Conservation (phyloP, 2,797 vertebrate species). For the Toxotes lorentzi region DNA sequence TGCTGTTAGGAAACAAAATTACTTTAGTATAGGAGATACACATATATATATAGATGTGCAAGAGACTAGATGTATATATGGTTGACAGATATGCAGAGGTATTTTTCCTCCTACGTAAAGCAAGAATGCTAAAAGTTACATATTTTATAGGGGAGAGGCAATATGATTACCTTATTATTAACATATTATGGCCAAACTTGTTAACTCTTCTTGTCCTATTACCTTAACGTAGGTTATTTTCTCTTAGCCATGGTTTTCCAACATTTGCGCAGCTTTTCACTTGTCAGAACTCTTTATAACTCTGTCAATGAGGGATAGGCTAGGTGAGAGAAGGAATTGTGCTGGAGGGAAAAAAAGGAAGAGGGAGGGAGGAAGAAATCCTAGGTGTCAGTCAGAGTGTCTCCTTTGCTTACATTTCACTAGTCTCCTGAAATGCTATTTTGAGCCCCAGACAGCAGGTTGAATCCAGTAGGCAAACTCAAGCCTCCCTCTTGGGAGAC, state of each 20-base stretch:
- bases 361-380: constrained; percentile 64
- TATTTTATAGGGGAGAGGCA: constrained; percentile 33
- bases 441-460: constrained; percentile 85
- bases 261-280: constrained; percentile 70
- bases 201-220: constrained; percentile 44
- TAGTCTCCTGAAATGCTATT: constrained; percentile 87
- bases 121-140: not conserved
- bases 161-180: constrained; percentile 47
- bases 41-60: not conserved
- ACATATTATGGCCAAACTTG: constrained; percentile 52
- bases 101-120: not conserved
- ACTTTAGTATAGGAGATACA: constrained; percentile 4
- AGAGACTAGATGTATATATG: not conserved
- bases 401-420: constrained; percentile 87
- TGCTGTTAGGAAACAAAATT: not conserved
- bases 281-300: constrained; percentile 73
- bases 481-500: constrained; percentile 79
- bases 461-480: constrained; percentile 86
- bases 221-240: constrained; percentile 11
- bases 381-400: constrained; percentile 83
- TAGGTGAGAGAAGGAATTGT: constrained; percentile 67
- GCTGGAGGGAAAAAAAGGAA: constrained; percentile 55
- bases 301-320: constrained; percentile 52
- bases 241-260: constrained; percentile 49
- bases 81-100: not conserved